Base-by-base conservation (phyloP, 2,888 invertebrate species). In the Dyspetes luteomarginatus region DNA sequence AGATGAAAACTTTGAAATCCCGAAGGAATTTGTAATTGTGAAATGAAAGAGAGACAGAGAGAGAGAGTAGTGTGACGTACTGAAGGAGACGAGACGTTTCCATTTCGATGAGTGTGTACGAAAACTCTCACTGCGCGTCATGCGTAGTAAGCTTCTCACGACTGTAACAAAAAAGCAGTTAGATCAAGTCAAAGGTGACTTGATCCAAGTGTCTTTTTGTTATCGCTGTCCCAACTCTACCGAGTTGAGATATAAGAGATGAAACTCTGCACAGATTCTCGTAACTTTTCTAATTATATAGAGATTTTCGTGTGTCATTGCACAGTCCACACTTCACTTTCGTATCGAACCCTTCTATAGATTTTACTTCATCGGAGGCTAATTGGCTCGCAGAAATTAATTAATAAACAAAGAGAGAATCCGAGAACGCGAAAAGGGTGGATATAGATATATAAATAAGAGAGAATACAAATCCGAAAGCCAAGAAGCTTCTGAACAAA, bases 331-430 rank as follows among this genome's bases (percentile, higher is more conserved):
- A 60, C 24, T 67, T 52, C 26, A 0, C 28, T n/a, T 55, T 36
- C 41, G 28, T 28, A 24, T 60, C 55, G 69, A 7, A 9, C 17
- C 24, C 17, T 17, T 0, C 36, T 28, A 22, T 17, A 19, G 22
- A 12, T 36, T 78, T 62, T 24, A 19, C 52, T 41, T 26, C 36
- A n/a, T 58, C n/a, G 50, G 30, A 30, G 19, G 26, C 52, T 89
- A 90, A 91, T 91, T 90, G 86, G 83, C 86, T 90, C 84, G 81
- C 86, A 86, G 85, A 89, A 89, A 90, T 90, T 89, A 90, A 91
- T 90, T 88, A 89, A 87, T 88, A 89, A 85, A 77, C 52, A 41
- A 81, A 82, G 84, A 62, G 4, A 22, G 15, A 45, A 12, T n/a
- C n/a, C n/a, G n/a, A n/a, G n/a, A n/a, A 4, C 3, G 12, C 30